Base-by-base conservation (phyloP, 2,113 vertebrate genomes). In the Elephas maximus region DNA sequence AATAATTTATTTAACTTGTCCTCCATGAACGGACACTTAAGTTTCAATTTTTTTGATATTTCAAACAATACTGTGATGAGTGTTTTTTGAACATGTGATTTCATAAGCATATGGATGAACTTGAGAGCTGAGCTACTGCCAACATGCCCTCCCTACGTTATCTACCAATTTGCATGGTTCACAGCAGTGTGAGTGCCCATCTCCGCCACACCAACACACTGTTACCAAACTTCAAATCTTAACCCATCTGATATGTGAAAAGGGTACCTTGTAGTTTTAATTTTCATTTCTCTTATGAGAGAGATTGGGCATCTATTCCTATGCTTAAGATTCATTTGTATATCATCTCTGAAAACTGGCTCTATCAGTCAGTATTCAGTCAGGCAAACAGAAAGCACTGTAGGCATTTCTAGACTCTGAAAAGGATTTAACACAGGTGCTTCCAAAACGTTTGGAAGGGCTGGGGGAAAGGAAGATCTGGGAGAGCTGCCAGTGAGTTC, bases 361-460 rank as follows among this genome's bases (percentile, higher is more conserved):
- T 45, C 45, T 62, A 41, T 28, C 28, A 5, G 76, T 65, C 45
- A 73, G 84, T 26, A 8, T 5, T 77, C 51, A 15, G 69, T n/a
- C 82, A 73, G 88, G 85, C 86, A 88, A 77, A 76, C 79, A 92
- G 26, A 96, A 71, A 88, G 88, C 92, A 79, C 14, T 53, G 3
- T 6, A 51, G 83, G 79, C n/a, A 71, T 33, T 48, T 90, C 7
- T 41, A 41, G 73, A 45, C 44, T 24, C 89, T 81, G 96, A 95
- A 94, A 94, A 87, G 53, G 51, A 77, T 33, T 88, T 10, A 37
- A 63, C n/a, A 62, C 95, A 97, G 97, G 96, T 97, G 95, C 79
- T 97, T 97, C 95, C 96, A 98, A 94, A 94, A 80, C 63, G 69
- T 45, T 84, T 80, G 93, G 53, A 85, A 63, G 63, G 79, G 79